Base-by-base conservation (phyloP, 2,888 invertebrate genomes). In the Stomorhina lunata region DNA sequence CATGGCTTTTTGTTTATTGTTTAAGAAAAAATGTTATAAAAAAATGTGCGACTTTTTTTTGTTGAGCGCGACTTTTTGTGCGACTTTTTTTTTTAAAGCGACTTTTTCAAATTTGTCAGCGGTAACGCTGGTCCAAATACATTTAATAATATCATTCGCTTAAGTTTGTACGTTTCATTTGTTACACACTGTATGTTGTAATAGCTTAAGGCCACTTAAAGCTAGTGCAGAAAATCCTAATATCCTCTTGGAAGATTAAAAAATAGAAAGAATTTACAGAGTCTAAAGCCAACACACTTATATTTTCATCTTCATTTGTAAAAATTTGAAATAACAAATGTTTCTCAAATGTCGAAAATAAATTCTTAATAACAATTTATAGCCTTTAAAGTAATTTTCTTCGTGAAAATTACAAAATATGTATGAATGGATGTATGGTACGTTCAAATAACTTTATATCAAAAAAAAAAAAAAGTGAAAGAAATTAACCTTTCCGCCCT, bases 321-420 rank as follows among this genome's bases (percentile, higher is more conserved):
- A 5, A 68, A 59, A 34, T 57, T 68, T 48, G 15, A 87, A 86
- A 85, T 84, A 82, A 79, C 81, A 73, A 85, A 85, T 86, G 84
- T 85, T 87, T 88, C 86, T 86, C 85, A 84, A 87, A 87, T 66
- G 86, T 85, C 85, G 78, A 86, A 87, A 87, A 86, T 86, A 84
- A 88, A 89, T 87, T 86, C 88, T 87, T 87, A 88, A 88, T 87
- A 88, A 89, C 86, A 87, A 89, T 88, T 88, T 88, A 88, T 89
- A 75, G 86, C 86, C 87, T 88, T 88, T 86, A 86, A 86, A 73
- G 61, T 25, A 65, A 65, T 57, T 57, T 75, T 79, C 15, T 66
- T 25, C 48, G 25, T 22, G 63, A 71, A 65, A 34, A 57, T 17
- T 65, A 22, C 32, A 66, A 40, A 55, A 61, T 12, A 55, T 15